Base-by-base conservation (phyloP, 2,797 vertebrate species). In the Dallia pectoralis region DNA sequence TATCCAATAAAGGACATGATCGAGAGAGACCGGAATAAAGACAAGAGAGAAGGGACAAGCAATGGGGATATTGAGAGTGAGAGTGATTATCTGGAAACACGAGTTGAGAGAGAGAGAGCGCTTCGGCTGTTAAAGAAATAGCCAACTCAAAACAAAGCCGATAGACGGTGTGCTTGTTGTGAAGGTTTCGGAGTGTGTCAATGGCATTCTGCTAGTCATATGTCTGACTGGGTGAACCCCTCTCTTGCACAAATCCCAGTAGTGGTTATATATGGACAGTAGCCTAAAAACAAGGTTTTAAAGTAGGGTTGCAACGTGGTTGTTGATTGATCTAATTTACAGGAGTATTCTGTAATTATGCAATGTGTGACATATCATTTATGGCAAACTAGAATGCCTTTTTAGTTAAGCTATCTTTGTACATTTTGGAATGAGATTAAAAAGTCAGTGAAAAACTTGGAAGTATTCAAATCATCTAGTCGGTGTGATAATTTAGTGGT, bases 221-320 rank as follows among this genome's bases (percentile, higher is more conserved):
- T 80, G 68, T 82, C 79, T 66, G 19, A 51, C 73, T 71, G 62
- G 75, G 67, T 69, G 48, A 51, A 32, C 32, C 73, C 67, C 67
- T 56, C 19, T 44, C 7, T 67, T 67, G 40, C 14, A 25, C 44
- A 67, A 48, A 67, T 40, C 66, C 36, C 40, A 40, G 12, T 44
- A 36, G 64, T 44, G 36, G 40, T 12, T 40, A 11, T 27, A 59
- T 59, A 59, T 18, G n/a, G 44, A 48, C 66, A 16, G 40, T 27
- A 47, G 61, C 15, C 4, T 4, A 25, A 67, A n/a, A 67, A 25
- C 40, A 67, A 0, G 44, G 40, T 18, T 27, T 59, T 59, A 25
- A 44, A 44, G 12, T 12, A 44, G 40, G 40, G 1, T 44, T 44
- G 40, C 40, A 14, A 44, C 1, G 40, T 9, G 40, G 40, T 44